Conservation (phyloP, 2,113 vertebrate species). For the Laterallus jamaicensis region DNA sequence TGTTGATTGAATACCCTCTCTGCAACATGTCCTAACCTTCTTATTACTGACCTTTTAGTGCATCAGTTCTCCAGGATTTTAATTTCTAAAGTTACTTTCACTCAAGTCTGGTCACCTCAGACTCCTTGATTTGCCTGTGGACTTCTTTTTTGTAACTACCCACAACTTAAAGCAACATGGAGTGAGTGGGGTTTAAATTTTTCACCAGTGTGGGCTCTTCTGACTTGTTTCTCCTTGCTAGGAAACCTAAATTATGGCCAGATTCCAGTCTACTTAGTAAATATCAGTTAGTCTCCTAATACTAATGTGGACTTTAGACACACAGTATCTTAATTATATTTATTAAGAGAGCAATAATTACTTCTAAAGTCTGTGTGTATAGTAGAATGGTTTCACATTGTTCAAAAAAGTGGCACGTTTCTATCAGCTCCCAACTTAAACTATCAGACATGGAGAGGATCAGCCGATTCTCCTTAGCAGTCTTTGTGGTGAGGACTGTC, state of each 20-base stretch:
- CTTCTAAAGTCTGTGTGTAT: rapidly evolving
- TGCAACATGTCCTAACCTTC: neutral
- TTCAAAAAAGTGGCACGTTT: neutral
- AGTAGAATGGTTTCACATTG: neutral
- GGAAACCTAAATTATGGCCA: neutral
- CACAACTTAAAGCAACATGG: neutral
- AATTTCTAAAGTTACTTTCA: neutral
- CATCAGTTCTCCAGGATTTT: neutral
- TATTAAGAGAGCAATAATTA: neutral
- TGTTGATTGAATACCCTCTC: neutral
- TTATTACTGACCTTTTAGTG: neutral
- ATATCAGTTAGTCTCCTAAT: neutral
- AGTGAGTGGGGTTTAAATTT: neutral
- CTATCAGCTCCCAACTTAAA: neutral
- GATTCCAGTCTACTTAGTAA: neutral
- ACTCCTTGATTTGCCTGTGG: neutral
- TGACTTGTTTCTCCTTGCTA: neutral
- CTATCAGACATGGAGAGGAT: rapidly evolving
- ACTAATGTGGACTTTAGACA: neutral
- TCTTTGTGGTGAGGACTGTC: neutral
- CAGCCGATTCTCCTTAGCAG: neutral
- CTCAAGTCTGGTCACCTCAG: neutral
- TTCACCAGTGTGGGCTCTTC: neutral
- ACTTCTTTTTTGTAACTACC: neutral
- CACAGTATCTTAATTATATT: neutral